These are phyloP conservation scores for Pseudois nayaur DNA, from an alignment of 2,113 vertebrate species.

Conservation along the genomic window DNA sequence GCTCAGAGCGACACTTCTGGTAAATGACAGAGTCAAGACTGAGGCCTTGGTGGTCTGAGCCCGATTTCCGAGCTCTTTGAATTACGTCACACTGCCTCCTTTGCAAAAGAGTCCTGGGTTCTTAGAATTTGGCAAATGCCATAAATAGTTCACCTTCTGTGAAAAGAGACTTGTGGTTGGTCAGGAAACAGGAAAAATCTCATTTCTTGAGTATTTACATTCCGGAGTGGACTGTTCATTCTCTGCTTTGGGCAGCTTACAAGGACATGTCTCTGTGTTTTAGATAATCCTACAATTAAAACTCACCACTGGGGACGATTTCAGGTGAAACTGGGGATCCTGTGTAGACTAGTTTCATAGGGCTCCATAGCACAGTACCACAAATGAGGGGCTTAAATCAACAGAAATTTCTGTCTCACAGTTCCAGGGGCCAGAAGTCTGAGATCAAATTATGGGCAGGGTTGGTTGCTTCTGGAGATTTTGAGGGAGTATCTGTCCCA, in stretches of 20 bases:
- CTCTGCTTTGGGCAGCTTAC: not conserved
- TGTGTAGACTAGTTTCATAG: not conserved
- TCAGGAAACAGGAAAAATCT: constrained; percentile 61
- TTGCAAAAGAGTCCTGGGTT: not conserved
- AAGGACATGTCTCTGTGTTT: not conserved
- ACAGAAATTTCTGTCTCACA: not conserved
- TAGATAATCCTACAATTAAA: not conserved
- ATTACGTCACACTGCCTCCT: not conserved
- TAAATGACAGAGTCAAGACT: not conserved
- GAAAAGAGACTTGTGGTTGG: constrained; percentile 44
- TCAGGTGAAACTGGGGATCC: not conserved
- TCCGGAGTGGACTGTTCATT: constrained; percentile 49
- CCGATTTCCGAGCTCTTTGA: not conserved
- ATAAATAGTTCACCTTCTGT: constrained; percentile 38
- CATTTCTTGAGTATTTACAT: constrained; percentile 65
- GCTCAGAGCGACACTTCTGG: not conserved
- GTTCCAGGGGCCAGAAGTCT: not conserved
- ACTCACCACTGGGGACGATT: not conserved
- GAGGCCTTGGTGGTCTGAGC: not conserved
- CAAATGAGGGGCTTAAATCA: not conserved
- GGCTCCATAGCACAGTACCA: not conserved
- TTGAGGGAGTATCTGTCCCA: not conserved
- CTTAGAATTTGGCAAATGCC: constrained; percentile 15
- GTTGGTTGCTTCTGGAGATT: not conserved
- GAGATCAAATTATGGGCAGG: not conserved